Percentiles rank a stretch among this genome's conserved stretches.
phyloP scores from a whole-genome alignment of 2,888 invertebrate genomes.

The Drosophila gaucha region DNA sequence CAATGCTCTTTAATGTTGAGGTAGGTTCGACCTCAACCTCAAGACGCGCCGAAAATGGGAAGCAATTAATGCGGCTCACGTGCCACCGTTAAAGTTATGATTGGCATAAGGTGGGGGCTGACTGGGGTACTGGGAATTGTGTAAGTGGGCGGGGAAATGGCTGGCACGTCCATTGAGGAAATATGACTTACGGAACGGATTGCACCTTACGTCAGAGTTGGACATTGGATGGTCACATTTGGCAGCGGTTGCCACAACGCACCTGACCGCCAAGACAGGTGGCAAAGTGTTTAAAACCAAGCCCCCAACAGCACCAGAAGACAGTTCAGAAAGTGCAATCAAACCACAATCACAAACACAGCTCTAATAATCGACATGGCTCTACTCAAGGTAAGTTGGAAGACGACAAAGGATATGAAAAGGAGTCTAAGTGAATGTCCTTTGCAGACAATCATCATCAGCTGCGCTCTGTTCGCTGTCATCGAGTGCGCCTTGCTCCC shows the following conservation, averaged over 20 bases:
- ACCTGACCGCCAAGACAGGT: conserved; percentile 21
- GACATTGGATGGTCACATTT: conserved; percentile 26
- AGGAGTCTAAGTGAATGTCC: background rate
- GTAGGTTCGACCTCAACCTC: conserved; percentile 41
- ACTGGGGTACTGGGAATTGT: conserved; percentile 27
- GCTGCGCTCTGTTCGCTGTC: conserved; percentile 54
- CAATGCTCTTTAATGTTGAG: conserved; percentile 42
- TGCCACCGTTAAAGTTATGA: conserved; percentile 58
- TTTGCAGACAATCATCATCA: conserved; percentile 39
- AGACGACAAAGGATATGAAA: background rate
- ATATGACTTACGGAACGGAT: conserved; percentile 31
- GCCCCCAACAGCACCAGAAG: conserved; percentile 20
- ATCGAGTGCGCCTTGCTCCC: conserved; percentile 54
- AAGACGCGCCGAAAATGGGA: conserved; percentile 32
- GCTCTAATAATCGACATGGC: conserved; percentile 43
- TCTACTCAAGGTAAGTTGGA: conserved; percentile 57
- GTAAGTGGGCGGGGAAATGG: conserved; percentile 36
- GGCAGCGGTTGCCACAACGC: conserved; percentile 65
- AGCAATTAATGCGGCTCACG: conserved; percentile 59
- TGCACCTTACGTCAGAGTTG: conserved; percentile 54
- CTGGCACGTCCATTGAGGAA: conserved; percentile 79
- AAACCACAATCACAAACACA: conserved; percentile 17
- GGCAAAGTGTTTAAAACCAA: conserved; percentile 62
- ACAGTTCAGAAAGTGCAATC: conserved; percentile 62
- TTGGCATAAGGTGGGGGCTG: conserved; percentile 42